A percentile compares a stretch with the other conserved stretches of the same genome.
Evolutionary conservation across 2,113 vertebrate species (phyloP).

Genomic region (Anguilla rostrata): DNA sequence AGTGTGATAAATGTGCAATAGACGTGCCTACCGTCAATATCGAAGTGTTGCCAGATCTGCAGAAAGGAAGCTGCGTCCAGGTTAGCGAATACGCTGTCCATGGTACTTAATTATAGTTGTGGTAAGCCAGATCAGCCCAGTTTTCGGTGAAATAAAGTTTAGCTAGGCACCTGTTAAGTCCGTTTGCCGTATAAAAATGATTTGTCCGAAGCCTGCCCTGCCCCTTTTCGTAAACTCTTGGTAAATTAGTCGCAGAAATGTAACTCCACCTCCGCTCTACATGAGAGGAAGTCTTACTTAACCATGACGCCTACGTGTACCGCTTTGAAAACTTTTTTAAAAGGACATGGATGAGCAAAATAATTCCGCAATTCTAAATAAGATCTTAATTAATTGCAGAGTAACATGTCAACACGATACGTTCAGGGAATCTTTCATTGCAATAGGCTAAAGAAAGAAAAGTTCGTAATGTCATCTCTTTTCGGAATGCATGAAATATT

Average conservation of each 20-base stretch:
- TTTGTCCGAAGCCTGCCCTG: background rate
- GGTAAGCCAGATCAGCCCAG: background rate
- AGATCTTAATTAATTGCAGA: background rate
- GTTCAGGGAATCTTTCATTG: too few species aligned
- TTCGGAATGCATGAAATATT: too few species aligned
- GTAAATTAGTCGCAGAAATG: conserved; percentile 1
- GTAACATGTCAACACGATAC: background rate
- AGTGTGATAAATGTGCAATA: background rate
- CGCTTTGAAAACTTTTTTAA: background rate
- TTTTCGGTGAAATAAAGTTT: background rate
- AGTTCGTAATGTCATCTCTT: too few species aligned
- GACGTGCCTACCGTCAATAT: conserved; percentile 70
- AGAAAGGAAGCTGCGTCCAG: conserved; percentile 78
- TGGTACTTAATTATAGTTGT: conserved; percentile 51
- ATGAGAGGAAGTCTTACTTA: background rate
- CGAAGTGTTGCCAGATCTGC: conserved; percentile 77
- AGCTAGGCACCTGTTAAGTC: background rate
- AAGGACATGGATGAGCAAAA: background rate
- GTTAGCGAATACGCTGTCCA: conserved; percentile 68
- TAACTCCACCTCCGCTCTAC: conserved; percentile 33
- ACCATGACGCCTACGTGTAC: background rate
- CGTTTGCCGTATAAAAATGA: background rate
- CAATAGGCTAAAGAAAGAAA: too few species aligned
- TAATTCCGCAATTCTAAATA: background rate
- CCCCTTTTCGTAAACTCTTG: background rate